Evolutionary conservation across 2,888 invertebrate genomes (phyloP).

Genomic region (Lissocephala sabroskyi): DNA sequence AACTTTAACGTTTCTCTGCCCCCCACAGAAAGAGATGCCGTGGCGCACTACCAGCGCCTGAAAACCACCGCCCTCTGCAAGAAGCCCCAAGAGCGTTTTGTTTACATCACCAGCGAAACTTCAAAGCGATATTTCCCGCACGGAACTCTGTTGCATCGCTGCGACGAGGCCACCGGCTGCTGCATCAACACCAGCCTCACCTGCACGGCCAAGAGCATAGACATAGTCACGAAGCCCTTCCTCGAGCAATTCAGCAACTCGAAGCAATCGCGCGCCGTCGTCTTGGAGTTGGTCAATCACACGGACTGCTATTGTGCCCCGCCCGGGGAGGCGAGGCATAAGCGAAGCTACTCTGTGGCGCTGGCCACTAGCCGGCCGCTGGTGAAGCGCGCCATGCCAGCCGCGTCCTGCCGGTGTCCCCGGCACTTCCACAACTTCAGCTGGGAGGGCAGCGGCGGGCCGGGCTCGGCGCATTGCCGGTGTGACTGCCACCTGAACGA

Average conservation of each 20-base stretch:
- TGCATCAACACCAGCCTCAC: constrained; percentile 78
- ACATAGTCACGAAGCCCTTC: constrained; percentile 59
- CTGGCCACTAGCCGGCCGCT: no score
- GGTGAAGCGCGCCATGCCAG: no score
- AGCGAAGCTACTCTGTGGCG: constrained; percentile 28
- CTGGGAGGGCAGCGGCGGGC: constrained; percentile 37
- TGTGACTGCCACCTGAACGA: constrained; percentile 79
- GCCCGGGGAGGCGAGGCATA: constrained; percentile 21
- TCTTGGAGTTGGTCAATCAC: constrained; percentile 60
- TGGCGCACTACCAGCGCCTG: constrained; percentile 48
- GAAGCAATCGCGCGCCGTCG: constrained; percentile 18
- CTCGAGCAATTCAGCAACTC: constrained; percentile 15
- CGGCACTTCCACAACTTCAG: constrained; percentile 65
- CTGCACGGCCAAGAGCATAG: constrained; percentile 82
- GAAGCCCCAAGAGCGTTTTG: constrained; percentile 58
- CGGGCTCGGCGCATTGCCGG: constrained; percentile 71
- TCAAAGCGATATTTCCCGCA: constrained; percentile 85
- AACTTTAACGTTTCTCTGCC: no score
- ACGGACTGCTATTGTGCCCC: constrained; percentile 69
- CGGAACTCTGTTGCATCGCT: constrained; percentile 89
- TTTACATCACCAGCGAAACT: constrained; percentile 59
- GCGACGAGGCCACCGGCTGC: constrained; percentile 90
- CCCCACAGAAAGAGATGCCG: no score
- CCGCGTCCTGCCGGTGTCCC: constrained; percentile 50
- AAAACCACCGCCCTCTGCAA: constrained; percentile 51